phyloP scores from a whole-genome alignment of 2,797 vertebrate species.

The Benthosema pterotum region DNA sequence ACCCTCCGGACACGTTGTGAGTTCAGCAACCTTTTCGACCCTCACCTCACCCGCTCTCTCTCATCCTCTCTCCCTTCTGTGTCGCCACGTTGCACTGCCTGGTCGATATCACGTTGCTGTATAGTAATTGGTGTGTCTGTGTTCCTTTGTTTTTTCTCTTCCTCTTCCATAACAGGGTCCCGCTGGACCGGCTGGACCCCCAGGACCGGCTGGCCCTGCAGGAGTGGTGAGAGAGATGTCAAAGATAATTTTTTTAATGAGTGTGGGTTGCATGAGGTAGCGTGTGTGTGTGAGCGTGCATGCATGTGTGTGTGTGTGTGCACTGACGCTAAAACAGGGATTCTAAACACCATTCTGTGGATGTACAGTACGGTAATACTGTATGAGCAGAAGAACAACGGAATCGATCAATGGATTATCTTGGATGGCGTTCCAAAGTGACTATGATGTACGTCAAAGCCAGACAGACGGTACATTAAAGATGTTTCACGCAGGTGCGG shows the following conservation, averaged over 20 bases:
- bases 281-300: neutral
- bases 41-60: slow-evolving; percentile 2
- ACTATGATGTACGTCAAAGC: too few relatives aligned
- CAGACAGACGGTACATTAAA: too few relatives aligned
- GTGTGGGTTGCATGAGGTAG: neutral
- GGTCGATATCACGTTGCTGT: neutral
- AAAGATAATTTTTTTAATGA: neutral
- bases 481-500: too few relatives aligned
- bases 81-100: neutral
- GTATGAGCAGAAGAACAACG: too few relatives aligned
- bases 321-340: too few relatives aligned
- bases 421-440: too few relatives aligned
- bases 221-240: slow-evolving; percentile 63
- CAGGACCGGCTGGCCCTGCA: slow-evolving; percentile 65
- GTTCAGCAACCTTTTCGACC: too few relatives aligned
- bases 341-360: too few relatives aligned
- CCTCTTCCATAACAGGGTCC: slow-evolving; percentile 55
- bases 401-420: too few relatives aligned
- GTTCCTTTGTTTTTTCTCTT: too few relatives aligned
- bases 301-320: neutral
- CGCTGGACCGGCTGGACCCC: slow-evolving; percentile 64
- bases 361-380: too few relatives aligned
- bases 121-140: slow-evolving; percentile 13
- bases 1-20: slow-evolving; percentile 86
- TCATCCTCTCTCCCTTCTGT: neutral